phyloP scores from a whole-genome alignment of 2,888 invertebrate species.

The Sarcophaga rosellei region DNA sequence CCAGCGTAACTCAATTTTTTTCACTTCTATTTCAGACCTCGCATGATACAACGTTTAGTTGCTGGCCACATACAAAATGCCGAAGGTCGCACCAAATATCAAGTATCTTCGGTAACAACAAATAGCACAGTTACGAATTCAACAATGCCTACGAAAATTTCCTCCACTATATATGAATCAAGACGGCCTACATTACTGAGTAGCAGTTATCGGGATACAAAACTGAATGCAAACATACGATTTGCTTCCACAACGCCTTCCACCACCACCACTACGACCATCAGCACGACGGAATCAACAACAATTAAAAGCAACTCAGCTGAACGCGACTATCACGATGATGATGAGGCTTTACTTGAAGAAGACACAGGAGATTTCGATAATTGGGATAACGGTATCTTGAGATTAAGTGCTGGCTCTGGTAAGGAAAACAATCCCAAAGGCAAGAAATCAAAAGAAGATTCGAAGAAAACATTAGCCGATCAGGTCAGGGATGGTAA shows the following conservation, averaged over 20 bases:
- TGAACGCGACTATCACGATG: conserved; percentile 71
- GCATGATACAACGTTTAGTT: conserved; percentile 86
- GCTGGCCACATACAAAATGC: conserved; percentile 85
- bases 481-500: conserved; percentile 95
- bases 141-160: conserved; percentile 39
- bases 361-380: conserved; percentile 79
- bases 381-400: conserved; percentile 86
- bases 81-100: conserved; percentile 76
- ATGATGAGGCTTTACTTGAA: conserved; percentile 78
- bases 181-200: conserved; percentile 71
- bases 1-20: too few species aligned
- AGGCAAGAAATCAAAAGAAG: conserved; percentile 82
- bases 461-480: conserved; percentile 91
- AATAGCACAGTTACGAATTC: conserved; percentile 71
- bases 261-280: conserved; percentile 4
- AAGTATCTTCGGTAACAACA: conserved; percentile 75
- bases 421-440: conserved; percentile 83
- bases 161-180: conserved; percentile 67
- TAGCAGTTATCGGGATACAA: conserved; percentile 73
- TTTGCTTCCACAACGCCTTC: conserved; percentile 59
- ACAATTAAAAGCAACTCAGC: conserved; percentile 39
- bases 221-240: conserved; percentile 54
- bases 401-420: conserved; percentile 87
- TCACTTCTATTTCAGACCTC: conserved; percentile 76
- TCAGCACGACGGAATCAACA: not conserved